Evolutionary conservation across 2,888 invertebrate genomes (phyloP), one percentile per base, ranked within the genome.

Genomic region (Hirudinaria manillensis): DNA sequence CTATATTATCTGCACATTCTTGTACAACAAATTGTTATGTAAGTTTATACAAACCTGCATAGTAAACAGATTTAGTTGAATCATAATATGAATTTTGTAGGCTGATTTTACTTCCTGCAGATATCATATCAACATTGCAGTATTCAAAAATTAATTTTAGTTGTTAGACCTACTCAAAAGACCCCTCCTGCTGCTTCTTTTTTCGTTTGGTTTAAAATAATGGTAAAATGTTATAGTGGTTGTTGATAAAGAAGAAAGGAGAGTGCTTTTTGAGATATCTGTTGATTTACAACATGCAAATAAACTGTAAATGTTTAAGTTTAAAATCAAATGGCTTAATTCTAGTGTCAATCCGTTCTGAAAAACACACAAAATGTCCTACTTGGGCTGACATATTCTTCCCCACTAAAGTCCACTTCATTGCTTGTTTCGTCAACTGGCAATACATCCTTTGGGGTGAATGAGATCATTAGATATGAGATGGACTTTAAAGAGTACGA

Each of bases 61-160:
- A 61, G 61, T 61, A 61, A 27, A 61, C 29, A 61, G 61, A 61
- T 61, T 61, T 61, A 21, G 13, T 29, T 61, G 61, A 24, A 61
- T 29, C 61, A 61, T 27, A 61, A 61, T 61, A 61, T 24, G 24
- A 27, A 29, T 61, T 61, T 29, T 61, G 24, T 61, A 29, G 29
- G n/a, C 3, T 29, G 10, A 16, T 61, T 61, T 61, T 24, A 29
- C 61, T 61, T 61, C 61, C 61, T 61, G 29, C 61, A 61, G n/a
- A 61, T n/a, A 61, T 61, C n/a, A n/a, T 19, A 61, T 61, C 61
- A 61, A 24, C 61, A 61, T 61, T 61, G n/a, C 10, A 61, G 29
- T 29, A 21, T 56, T 61, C 61, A 61, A 61, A 61, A 6, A 45
- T 45, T 16, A 45, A 45, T 45, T 3, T 45, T 45, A 45, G 10